phyloP scores from a whole-genome alignment of 1,140 invertebrate genomes.

The Gryon sp. region DNA sequence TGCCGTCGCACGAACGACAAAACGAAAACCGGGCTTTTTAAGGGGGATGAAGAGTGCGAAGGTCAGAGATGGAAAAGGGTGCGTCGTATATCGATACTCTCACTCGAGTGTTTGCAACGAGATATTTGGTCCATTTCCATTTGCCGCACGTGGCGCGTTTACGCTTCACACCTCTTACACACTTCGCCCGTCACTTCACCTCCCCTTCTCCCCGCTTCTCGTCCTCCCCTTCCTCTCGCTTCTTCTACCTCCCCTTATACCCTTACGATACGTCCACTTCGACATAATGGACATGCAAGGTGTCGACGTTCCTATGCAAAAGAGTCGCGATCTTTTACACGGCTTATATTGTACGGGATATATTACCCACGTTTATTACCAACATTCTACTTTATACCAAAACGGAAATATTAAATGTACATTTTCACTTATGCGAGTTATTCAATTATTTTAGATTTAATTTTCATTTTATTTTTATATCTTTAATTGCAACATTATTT shows the following conservation, averaged over 20 bases:
- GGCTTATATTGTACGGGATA: conserved; percentile 20
- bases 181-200: not conserved
- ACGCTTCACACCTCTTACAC: conserved; percentile 64
- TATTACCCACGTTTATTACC: conserved; percentile 32
- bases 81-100: conserved; percentile 77
- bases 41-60: conserved; percentile 62
- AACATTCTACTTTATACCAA: not conserved
- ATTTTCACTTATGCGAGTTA: not conserved
- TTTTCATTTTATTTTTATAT: too few relatives aligned
- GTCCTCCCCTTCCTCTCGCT: too few relatives aligned
- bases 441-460: too few relatives aligned
- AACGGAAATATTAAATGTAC: not conserved
- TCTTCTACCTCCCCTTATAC: not conserved
- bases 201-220: too few relatives aligned
- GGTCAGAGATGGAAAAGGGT: conserved; percentile 70
- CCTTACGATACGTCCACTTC: conserved; percentile 44
- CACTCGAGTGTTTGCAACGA: conserved; percentile 76
- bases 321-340: conserved; percentile 50
- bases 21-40: conserved; percentile 49
- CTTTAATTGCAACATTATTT: too few relatives aligned
- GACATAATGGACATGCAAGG: conserved; percentile 56
- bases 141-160: conserved; percentile 77
- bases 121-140: conserved; percentile 79
- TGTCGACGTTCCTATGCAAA: conserved; percentile 54
- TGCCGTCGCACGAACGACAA: conserved; percentile 57